Conservation (phyloP, 2,888 invertebrate genomes). For the Clivina fossor region DNA sequence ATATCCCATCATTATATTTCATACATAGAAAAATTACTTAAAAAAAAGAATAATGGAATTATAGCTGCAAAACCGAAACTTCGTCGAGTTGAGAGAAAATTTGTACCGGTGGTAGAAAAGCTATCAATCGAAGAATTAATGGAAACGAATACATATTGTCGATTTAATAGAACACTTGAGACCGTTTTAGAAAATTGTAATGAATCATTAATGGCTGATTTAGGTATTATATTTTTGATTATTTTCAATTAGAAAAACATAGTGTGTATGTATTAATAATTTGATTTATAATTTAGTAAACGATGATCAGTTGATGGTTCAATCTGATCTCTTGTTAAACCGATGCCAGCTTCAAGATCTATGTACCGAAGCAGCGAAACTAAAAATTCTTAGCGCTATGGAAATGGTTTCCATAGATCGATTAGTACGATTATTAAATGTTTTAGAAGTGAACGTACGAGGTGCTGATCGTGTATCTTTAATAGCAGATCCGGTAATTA, state of each 20-base stretch:
- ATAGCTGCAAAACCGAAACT: conserved; percentile 74
- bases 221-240: too few relatives aligned
- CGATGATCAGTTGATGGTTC: conserved; percentile 69
- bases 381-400: conserved; percentile 90
- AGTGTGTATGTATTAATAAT: too few relatives aligned
- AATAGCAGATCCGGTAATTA: too few relatives aligned
- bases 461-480: too few relatives aligned
- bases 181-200: conserved; percentile 90
- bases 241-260: too few relatives aligned
- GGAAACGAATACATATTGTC: conserved; percentile 94
- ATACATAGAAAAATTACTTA: not conserved
- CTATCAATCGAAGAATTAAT: conserved; percentile 87
- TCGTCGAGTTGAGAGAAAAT: conserved; percentile 78
- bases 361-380: conserved; percentile 92
- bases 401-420: conserved; percentile 93
- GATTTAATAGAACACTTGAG: conserved; percentile 90
- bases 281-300: conserved; percentile 60
- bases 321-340: conserved; percentile 83
- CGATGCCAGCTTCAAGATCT: conserved; percentile 85
- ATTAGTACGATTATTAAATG: too few relatives aligned
- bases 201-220: conserved; percentile 77
- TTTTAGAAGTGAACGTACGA: too few relatives aligned
- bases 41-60: conserved; percentile 53
- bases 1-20: not conserved
- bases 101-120: conserved; percentile 80